Evolutionary conservation across 2,888 invertebrate species (phyloP).

Genomic region (Melinaea marsaeus): DNA sequence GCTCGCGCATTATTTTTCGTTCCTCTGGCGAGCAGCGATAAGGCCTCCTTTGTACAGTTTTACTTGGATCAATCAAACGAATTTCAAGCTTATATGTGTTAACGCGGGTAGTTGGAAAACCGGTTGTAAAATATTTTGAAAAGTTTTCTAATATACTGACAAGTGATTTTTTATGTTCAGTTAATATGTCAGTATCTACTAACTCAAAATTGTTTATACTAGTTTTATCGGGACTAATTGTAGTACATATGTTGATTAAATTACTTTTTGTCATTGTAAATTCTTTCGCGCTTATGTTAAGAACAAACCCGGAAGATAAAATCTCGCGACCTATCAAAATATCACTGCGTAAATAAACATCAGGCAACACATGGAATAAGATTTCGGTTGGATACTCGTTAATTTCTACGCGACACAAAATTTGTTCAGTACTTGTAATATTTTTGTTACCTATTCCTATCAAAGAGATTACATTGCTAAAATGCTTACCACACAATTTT

Average conservation of each 20-base stretch:
- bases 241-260: background rate
- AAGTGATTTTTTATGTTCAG: too few species aligned
- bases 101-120: too few species aligned
- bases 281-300: background rate
- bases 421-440: conserved; percentile 4
- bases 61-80: too few species aligned
- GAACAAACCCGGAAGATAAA: background rate
- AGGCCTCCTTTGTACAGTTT: conserved; percentile 13
- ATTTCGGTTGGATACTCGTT: background rate
- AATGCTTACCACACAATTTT: background rate
- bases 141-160: too few species aligned
- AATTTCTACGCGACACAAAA: background rate
- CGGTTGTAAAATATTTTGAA: too few species aligned
- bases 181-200: too few species aligned
- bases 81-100: too few species aligned
- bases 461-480: background rate
- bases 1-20: too few species aligned
- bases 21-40: too few species aligned
- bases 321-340: background rate
- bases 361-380: background rate
- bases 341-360: background rate
- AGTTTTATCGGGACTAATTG: too few species aligned
- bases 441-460: background rate
- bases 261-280: background rate
- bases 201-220: too few species aligned